Evolutionary conservation across 2,888 invertebrate species (phyloP), one percentile per base, ranked within the genome.

Genomic region (Apodemia duryi): DNA sequence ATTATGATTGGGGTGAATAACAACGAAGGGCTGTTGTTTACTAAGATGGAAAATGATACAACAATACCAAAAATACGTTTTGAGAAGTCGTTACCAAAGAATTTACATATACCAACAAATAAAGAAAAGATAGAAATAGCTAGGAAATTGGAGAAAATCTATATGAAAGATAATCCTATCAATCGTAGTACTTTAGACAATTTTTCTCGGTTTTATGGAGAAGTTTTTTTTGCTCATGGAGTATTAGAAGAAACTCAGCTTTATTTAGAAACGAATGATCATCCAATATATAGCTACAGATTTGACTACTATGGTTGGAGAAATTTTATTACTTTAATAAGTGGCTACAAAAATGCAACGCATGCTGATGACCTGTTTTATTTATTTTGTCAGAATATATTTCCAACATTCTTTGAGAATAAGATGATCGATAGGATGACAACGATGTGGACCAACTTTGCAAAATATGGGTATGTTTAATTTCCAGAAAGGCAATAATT

Each of bases 351-450:
- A 0, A 87, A 86, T 2, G 85, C 88, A 0, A 80, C 86, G 2
- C 88, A 88, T 63, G 86, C 81, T 6, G 88, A 88, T 64, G 88
- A 88, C 0, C 35, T 88, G 6, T 85, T 88, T 54, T 91, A 90
- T 66, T 65, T 91, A 38, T 90, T 90, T 68, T 81, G 81, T 11
- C 83, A 84, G 51, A 63, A 69, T 2, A 0, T 78, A 0, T 2
- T 79, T 0, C 75, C 80, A 0, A 68, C 74, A 0, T 66, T 83
- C 7, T 82, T 84, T 51, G 88, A 88, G 65, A 69, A 66, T 5
- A 69, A 77, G 46, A 86, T 87, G 80, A 83, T 88, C 29, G 74
- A 85, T 0, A 78, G 69, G 62, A 74, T 88, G 72, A 79, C 85
- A 0, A 82, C 83, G 0, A 64, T 88, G 73, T 88, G 87, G 88